These are phyloP conservation scores for Cyprinodon brontotheroides DNA, from an alignment of 2,113 vertebrate genomes.

Conservation along the genomic window DNA sequence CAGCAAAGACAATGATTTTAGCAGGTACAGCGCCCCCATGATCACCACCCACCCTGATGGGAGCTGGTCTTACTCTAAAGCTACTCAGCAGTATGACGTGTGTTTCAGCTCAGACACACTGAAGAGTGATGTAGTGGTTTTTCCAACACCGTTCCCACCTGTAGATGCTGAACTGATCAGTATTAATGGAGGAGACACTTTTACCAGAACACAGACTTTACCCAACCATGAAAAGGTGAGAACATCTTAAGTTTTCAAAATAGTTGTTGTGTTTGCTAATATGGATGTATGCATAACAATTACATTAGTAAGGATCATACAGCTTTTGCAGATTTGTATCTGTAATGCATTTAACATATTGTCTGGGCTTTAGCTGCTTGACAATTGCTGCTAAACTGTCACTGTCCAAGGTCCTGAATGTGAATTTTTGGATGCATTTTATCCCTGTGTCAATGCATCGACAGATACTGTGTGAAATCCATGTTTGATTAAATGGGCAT, in stretches of 20 bases:
- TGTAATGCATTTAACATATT: too few relatives aligned
- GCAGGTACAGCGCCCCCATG: slow-evolving; percentile 14
- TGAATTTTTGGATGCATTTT: not conserved
- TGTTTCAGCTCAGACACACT: slow-evolving; percentile 66
- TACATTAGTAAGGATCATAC: not conserved
- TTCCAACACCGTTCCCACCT: too few relatives aligned
- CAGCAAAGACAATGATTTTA: slow-evolving; percentile 6
- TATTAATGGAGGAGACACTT: slow-evolving; percentile 2
- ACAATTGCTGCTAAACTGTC: not conserved
- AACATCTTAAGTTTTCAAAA: not conserved
- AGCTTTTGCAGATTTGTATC: not conserved
- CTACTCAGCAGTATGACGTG: slow-evolving; percentile 60
- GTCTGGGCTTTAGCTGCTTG: too few relatives aligned
- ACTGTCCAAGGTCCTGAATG: not conserved
- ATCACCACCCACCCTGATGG: slow-evolving; percentile 7
- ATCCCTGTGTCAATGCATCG: not conserved
- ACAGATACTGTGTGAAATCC: not conserved
- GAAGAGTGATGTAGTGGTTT: too few relatives aligned
- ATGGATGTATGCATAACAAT: not conserved
- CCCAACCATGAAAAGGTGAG: slow-evolving; percentile 63
- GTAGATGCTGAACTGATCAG: too few relatives aligned
- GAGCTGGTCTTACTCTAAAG: slow-evolving; percentile 23
- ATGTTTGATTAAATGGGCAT: not conserved
- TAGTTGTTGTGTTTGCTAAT: not conserved
- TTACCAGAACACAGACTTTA: slow-evolving; percentile 62